These are phyloP conservation scores for Centropus bengalensis DNA, from an alignment of 2,113 vertebrate species.

Conservation along the genomic window DNA sequence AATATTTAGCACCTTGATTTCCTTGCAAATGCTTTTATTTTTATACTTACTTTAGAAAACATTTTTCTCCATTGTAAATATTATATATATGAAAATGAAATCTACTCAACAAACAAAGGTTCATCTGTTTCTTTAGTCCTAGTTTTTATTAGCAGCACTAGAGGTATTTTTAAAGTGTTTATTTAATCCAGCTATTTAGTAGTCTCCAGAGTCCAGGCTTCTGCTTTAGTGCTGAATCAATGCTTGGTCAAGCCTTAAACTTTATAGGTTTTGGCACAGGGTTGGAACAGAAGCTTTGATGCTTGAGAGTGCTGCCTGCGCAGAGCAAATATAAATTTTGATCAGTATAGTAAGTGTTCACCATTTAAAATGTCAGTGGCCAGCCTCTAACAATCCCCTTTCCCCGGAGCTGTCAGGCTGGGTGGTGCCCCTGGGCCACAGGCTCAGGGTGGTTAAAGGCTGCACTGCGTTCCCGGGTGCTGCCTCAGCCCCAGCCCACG, in stretches of 20 bases:
- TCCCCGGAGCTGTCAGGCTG: neutral
- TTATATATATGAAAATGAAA: slow-evolving; percentile 15
- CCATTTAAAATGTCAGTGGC: slow-evolving; percentile 45
- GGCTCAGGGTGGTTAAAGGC: neutral
- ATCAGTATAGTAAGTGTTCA: slow-evolving; percentile 64
- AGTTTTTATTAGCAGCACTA: slow-evolving; percentile 60
- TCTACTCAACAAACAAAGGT: neutral
- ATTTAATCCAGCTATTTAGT: slow-evolving; percentile 67
- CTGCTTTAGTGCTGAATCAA: slow-evolving; percentile 67
- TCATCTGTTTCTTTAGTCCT: slow-evolving; percentile 34
- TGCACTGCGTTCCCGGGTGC: neutral
- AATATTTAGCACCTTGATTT: neutral
- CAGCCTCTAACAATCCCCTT: neutral
- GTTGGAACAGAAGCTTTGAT: slow-evolving; percentile 72
- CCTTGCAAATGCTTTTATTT: neutral
- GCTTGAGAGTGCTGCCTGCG: slow-evolving; percentile 62
- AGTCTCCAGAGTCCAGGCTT: slow-evolving; percentile 68
- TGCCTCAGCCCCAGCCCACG: neutral
- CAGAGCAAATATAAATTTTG: slow-evolving; percentile 76
- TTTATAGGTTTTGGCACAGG: slow-evolving; percentile 76
- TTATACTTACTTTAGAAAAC: neutral
- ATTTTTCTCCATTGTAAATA: neutral
- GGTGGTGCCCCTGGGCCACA: neutral
- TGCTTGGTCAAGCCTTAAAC: slow-evolving; percentile 78
- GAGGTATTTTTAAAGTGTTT: slow-evolving; percentile 66